phyloP scores from a whole-genome alignment of 2,888 invertebrate species.

The Stegana nigrithorax region DNA sequence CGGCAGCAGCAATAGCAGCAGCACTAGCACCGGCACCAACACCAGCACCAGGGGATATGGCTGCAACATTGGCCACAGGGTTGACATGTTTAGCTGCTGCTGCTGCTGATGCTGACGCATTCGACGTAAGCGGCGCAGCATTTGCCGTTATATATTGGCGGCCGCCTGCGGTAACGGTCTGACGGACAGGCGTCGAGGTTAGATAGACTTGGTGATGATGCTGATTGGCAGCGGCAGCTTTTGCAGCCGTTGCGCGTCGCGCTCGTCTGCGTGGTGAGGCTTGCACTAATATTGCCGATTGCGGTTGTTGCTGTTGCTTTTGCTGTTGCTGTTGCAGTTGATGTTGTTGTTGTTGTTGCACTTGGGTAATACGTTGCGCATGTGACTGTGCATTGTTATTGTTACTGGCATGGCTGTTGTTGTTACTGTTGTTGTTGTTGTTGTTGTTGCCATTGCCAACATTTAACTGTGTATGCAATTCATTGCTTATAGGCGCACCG shows the following conservation, averaged over 20 bases:
- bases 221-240: too few species aligned
- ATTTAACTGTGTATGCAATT: conserved; percentile 25
- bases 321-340: conserved; percentile 21
- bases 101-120: background rate
- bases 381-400: conserved; percentile 24
- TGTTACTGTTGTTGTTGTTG: conserved; percentile 31
- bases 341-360: conserved; percentile 24
- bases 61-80: background rate
- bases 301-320: conserved; percentile 27
- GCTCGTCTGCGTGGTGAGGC: conserved; percentile 13
- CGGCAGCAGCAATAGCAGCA: background rate
- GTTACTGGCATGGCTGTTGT: too few species aligned
- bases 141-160: conserved; percentile 11
- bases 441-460: conserved; percentile 27
- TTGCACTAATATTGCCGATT: conserved; percentile 42
- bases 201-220: background rate
- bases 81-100: background rate
- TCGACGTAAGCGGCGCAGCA: background rate
- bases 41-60: background rate
- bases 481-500: conserved; percentile 29
- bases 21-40: background rate
- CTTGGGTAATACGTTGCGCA: conserved; percentile 15
- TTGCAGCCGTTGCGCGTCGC: background rate
- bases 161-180: background rate
- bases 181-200: background rate